phyloP scores from a whole-genome alignment of 1,140 invertebrate genomes.

The Ooceraea biroi region DNA sequence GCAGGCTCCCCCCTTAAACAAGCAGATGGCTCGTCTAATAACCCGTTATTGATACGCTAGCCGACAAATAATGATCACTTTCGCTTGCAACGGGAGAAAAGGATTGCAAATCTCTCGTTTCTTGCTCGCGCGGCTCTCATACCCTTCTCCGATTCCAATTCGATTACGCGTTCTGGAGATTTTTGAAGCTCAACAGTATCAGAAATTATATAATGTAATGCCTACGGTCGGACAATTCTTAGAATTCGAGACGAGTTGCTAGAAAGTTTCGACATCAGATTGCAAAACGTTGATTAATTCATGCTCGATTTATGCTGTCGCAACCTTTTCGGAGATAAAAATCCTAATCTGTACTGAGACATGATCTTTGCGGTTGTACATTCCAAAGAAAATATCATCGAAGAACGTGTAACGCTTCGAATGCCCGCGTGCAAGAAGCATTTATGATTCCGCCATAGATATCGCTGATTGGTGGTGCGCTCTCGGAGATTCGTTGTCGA shows the following conservation, averaged over 20 bases:
- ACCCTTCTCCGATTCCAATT: constrained; percentile 25
- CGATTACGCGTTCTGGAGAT: not conserved
- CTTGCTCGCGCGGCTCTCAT: not conserved
- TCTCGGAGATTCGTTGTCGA: not conserved
- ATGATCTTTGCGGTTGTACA: not conserved
- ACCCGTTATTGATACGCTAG: constrained; percentile 38
- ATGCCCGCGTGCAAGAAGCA: not conserved
- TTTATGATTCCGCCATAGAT: not conserved
- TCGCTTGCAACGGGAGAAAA: constrained; percentile 34
- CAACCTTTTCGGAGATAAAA: constrained; percentile 5
- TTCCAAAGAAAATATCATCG: not conserved
- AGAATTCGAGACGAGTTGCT: not conserved
- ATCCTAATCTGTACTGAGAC: not conserved
- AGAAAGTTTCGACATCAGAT: not conserved
- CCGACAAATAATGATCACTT: constrained; percentile 51
- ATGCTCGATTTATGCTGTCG: not conserved
- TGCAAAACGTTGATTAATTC: not conserved
- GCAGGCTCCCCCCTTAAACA: constrained; percentile 17
- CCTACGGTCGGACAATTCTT: not conserved
- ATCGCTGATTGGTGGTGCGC: not conserved
- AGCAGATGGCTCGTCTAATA: constrained; percentile 20
- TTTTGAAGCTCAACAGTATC: not conserved
- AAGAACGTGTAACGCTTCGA: not conserved
- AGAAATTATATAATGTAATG: not conserved
- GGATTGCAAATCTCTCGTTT: constrained; percentile 50